phyloP scores from a whole-genome alignment of 2,113 vertebrate species.

The Gymnogyps californianus region DNA sequence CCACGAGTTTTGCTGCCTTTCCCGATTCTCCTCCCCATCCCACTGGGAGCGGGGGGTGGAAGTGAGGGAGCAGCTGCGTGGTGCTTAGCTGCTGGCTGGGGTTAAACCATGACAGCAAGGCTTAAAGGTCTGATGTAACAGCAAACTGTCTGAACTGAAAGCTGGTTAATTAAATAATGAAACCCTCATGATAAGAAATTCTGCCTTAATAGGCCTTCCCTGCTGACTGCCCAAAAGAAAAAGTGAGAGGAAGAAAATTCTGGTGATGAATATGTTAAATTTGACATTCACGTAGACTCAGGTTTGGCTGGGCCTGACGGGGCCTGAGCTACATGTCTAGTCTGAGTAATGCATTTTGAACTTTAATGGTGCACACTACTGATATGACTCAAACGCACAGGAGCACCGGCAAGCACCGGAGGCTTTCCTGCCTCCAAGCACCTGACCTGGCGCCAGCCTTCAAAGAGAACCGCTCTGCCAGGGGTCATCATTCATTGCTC shows the following conservation, averaged over 20 bases:
- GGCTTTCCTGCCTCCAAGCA: conserved; percentile 2
- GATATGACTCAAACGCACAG: conserved; percentile 43
- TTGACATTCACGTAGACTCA: neutral
- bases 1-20: too few species aligned
- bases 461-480: neutral
- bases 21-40: too few species aligned
- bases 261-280: neutral
- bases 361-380: conserved; percentile 1
- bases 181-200: neutral
- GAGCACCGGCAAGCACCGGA: neutral
- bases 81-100: too few species aligned
- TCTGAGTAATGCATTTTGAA: conserved; percentile 51
- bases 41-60: too few species aligned
- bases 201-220: neutral
- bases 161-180: neutral
- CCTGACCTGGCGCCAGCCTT: neutral
- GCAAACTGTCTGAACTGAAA: neutral
- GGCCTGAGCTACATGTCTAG: neutral
- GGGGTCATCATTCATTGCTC: neutral
- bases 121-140: neutral
- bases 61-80: too few species aligned
- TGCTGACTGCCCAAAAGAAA: neutral
- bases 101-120: neutral
- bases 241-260: neutral
- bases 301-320: neutral